phyloP scores from a whole-genome alignment of 2,113 vertebrate genomes.

The Thunnus thynnus region DNA sequence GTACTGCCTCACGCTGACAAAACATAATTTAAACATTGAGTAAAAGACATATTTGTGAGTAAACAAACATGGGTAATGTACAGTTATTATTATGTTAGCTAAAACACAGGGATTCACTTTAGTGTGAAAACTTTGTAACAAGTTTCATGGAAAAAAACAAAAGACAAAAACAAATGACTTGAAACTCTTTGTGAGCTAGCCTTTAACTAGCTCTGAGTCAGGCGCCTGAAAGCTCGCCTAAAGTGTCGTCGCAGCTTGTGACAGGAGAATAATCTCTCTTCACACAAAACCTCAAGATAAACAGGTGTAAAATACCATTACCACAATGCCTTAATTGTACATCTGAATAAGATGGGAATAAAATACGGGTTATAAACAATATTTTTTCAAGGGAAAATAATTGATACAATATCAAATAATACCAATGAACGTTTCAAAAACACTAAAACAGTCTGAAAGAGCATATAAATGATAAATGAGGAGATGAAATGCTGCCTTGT shows the following conservation, averaged over 20 bases:
- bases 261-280: constrained; percentile 73
- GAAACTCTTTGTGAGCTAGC: constrained; percentile 23
- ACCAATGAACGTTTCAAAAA: constrained; percentile 64
- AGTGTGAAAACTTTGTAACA: constrained; percentile 67
- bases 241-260: constrained; percentile 59
- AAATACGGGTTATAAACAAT: constrained; percentile 55
- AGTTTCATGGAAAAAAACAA: constrained; percentile 13
- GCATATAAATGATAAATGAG: constrained; percentile 59
- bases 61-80: constrained; percentile 54
- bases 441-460: constrained; percentile 73
- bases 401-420: constrained; percentile 72
- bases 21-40: constrained; percentile 73
- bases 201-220: constrained; percentile 27
- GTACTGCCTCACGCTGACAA: constrained; percentile 39
- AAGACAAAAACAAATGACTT: constrained; percentile 16
- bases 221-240: constrained; percentile 36
- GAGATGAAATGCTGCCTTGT: constrained; percentile 55
- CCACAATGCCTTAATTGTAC: constrained; percentile 49
- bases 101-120: constrained; percentile 61
- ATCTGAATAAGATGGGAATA: constrained; percentile 55
- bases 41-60: constrained; percentile 62
- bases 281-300: constrained; percentile 54
- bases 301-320: constrained; percentile 57
- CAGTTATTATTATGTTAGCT: constrained; percentile 46
- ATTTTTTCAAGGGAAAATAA: constrained; percentile 47